Evolutionary conservation across 2,797 vertebrate species (phyloP), one percentile per base, ranked within the genome.

Genomic region (Cirrhinus mrigala): DNA sequence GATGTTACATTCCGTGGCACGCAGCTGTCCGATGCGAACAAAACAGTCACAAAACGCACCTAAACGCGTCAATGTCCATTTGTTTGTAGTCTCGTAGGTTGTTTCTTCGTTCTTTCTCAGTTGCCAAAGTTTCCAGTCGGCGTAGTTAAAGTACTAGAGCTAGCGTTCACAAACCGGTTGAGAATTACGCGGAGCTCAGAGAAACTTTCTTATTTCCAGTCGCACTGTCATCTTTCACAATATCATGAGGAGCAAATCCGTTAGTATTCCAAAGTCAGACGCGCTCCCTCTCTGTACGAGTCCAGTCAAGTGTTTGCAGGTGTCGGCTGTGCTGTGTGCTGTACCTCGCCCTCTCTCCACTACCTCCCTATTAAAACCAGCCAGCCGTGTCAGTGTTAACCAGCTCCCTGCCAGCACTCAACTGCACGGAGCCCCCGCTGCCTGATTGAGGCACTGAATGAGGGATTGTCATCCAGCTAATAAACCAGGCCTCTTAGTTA

Each of bases 381-480:
- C 85, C 91, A 89, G 79, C 81, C 90, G 85, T 88, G 81, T 85
- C 86, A 84, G 83, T 86, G 89, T 92, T 92, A 92, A 91, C 88
- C 89, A 88, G 88, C 87, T 92, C 89, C 83, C 81, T 88, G 89
- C 91, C 87, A 87, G 85, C 62, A 37, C 71, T 60, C 52, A 70
- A 79, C 70, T 64, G 54, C 40, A 74, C 37, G 27, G 82, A 70
- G 29, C 56, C 60, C 60, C 74, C 76, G 50, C 64, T 54, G 69
- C 69, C 77, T 68, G 82, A 81, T 29, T 75, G 60, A 83, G 58
- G 64, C 66, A 44, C 58, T 75, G 68, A 83, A 79, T 83, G 33
- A 71, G 50, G 50, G 83, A 60, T 79, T 84, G 83, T 84, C 76
- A 79, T 76, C 33, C 70, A 84, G 78, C 62, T 58, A 58, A 84